Evolutionary conservation across 2,888 invertebrate genomes (phyloP).

Genomic region (Tholera decimalis): DNA sequence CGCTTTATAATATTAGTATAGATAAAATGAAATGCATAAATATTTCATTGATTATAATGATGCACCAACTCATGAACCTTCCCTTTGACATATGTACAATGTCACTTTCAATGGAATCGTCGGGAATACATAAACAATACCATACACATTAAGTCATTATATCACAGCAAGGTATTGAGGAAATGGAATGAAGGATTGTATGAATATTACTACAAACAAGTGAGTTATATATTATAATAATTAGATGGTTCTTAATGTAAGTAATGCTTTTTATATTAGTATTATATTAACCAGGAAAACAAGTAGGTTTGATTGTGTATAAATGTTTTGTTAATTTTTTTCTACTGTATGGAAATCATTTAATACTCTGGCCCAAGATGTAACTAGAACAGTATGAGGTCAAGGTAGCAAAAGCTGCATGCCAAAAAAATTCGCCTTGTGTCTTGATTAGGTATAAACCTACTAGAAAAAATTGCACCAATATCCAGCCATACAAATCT

Average conservation of each 20-base stretch:
- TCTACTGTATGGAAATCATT: not conserved
- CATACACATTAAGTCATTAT: slow-evolving; percentile 12
- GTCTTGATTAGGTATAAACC: slow-evolving; percentile 5
- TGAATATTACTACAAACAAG: slow-evolving; percentile 17
- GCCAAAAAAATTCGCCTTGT: slow-evolving; percentile 38
- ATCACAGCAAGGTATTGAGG: slow-evolving; percentile 44
- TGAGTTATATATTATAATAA: slow-evolving; percentile 33
- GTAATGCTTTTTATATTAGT: slow-evolving; percentile 5
- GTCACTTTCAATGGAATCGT: slow-evolving; percentile 10
- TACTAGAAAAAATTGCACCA: slow-evolving; percentile 14
- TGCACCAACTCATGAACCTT: slow-evolving; percentile 11
- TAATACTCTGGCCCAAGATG: not conserved
- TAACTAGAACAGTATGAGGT: slow-evolving; percentile 37
- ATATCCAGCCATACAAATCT: slow-evolving; percentile 33
- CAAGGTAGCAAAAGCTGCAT: slow-evolving; percentile 29
- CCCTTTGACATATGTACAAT: slow-evolving; percentile 1
- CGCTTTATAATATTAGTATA: no score
- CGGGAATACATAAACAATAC: slow-evolving; percentile 6
- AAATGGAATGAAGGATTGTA: slow-evolving; percentile 31
- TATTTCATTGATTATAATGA: no score
- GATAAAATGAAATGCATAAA: no score
- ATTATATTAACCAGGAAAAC: slow-evolving; percentile 22
- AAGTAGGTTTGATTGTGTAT: not conserved
- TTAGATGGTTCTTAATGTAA: slow-evolving; percentile 21
- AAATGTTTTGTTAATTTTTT: not conserved